These are phyloP conservation scores for Hyperopisus bebe DNA, from an alignment of 2,113 vertebrate genomes.

Conservation along the genomic window DNA sequence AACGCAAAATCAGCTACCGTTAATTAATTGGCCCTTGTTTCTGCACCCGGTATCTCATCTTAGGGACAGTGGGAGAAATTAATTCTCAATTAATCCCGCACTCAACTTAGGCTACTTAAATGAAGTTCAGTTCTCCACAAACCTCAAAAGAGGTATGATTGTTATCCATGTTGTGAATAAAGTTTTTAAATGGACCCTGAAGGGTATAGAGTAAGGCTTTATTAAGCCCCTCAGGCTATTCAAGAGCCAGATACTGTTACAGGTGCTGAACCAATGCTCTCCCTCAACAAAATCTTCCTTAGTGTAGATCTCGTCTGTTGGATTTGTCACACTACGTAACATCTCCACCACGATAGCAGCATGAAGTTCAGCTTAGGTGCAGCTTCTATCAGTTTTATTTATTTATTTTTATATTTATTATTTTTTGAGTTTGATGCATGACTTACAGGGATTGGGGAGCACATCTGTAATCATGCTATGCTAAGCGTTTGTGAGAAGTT, in stretches of 20 bases:
- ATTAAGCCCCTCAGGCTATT: not conserved
- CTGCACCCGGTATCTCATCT: not conserved
- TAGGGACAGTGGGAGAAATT: not conserved
- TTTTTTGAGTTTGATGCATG: not conserved
- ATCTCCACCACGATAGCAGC: not conserved
- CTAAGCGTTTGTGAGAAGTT: not conserved
- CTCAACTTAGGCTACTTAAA: not conserved
- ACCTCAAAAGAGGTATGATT: not conserved
- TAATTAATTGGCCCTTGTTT: not conserved
- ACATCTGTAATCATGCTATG: not conserved
- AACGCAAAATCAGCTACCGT: not conserved
- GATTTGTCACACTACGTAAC: not conserved
- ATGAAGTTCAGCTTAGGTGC: not conserved
- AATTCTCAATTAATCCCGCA: not conserved
- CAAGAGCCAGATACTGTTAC: not conserved
- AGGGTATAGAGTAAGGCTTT: not conserved
- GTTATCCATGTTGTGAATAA: not conserved
- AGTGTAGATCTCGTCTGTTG: not conserved
- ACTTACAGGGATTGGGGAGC: not conserved
- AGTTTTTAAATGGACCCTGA: not conserved
- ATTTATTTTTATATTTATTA: not conserved
- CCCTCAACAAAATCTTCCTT: not conserved
- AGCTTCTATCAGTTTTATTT: not conserved
- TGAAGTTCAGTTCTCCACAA: not conserved
- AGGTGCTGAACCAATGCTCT: not conserved